Evolutionary conservation across 1,140 invertebrate species (phyloP).

Genomic region (Dufourea novaeangliae): DNA sequence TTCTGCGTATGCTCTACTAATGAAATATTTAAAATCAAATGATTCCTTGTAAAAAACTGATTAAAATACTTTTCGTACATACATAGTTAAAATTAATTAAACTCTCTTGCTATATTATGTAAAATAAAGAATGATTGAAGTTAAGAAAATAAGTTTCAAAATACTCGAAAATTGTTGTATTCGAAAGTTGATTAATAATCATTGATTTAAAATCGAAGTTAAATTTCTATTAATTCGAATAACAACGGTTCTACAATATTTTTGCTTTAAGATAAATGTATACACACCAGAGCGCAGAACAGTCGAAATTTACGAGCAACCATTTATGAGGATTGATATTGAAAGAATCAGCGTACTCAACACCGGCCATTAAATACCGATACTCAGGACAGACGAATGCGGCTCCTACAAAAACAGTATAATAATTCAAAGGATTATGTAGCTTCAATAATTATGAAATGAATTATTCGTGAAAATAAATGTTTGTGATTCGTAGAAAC

Average conservation of each 20-base stretch:
- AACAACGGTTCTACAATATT: too few species aligned
- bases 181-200: too few species aligned
- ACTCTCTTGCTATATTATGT: too few species aligned
- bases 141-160: too few species aligned
- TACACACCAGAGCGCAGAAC: constrained; percentile 89
- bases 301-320: constrained; percentile 96
- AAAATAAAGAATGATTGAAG: too few species aligned
- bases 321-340: constrained; percentile 97
- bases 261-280: not conserved
- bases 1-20: not conserved
- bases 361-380: constrained; percentile 89
- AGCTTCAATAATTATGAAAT: not conserved
- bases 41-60: too few species aligned
- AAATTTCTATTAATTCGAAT: too few species aligned
- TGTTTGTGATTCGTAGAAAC: too few species aligned
- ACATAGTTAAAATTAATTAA: too few species aligned
- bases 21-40: not conserved
- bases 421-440: not conserved
- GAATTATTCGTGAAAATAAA: not conserved
- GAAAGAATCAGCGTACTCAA: constrained; percentile 92
- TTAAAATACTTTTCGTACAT: too few species aligned
- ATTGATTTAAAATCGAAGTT: too few species aligned
- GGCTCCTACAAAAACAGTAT: constrained; percentile 82
- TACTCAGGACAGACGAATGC: constrained; percentile 96
- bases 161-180: too few species aligned